These are phyloP conservation scores for Helobdella robusta DNA, from an alignment of 2,888 invertebrate species.

Conservation along the genomic window DNA sequence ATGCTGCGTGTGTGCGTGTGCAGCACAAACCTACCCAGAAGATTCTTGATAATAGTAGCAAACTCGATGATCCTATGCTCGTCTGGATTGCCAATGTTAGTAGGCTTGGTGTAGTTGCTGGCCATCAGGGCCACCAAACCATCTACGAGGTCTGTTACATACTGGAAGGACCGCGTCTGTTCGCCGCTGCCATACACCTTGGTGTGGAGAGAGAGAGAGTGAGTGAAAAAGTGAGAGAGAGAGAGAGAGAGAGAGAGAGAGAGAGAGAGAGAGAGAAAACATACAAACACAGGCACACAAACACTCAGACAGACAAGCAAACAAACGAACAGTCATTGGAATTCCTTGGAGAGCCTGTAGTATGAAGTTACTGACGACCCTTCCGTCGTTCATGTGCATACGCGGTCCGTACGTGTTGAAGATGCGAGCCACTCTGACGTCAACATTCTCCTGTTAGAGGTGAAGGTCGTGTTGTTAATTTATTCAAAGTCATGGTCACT, in stretches of 20 bases:
- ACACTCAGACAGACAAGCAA: not conserved
- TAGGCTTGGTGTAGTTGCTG: slow-evolving; percentile 79
- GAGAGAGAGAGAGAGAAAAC: too few relatives aligned
- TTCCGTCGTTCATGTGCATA: slow-evolving; percentile 97
- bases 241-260: too few relatives aligned
- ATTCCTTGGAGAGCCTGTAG: slow-evolving; percentile 88
- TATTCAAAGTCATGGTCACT: too few relatives aligned
- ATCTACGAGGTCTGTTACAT: slow-evolving; percentile 89
- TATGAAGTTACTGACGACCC: slow-evolving; percentile 96
- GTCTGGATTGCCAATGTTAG: slow-evolving; percentile 94
- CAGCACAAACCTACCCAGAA: slow-evolving; percentile 50
- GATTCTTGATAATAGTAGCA: slow-evolving; percentile 51
- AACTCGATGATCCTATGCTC: slow-evolving; percentile 83
- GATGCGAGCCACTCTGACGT: slow-evolving; percentile 89
- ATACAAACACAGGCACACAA: too few relatives aligned
- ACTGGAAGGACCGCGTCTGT: slow-evolving; percentile 86
- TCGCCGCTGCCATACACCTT: slow-evolving; percentile 55
- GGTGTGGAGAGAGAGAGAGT: not conserved
- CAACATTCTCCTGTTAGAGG: slow-evolving; percentile 67
- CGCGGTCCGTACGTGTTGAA: slow-evolving; percentile 98
- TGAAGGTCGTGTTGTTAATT: too few relatives aligned
- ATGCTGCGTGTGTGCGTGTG: not conserved
- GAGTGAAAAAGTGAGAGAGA: too few relatives aligned
- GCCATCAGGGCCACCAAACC: slow-evolving; percentile 85
- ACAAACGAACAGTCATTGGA: slow-evolving; percentile 71